These are phyloP conservation scores for Glossophaga mutica DNA, from an alignment of 2,797 vertebrate genomes.

Conservation along the genomic window DNA sequence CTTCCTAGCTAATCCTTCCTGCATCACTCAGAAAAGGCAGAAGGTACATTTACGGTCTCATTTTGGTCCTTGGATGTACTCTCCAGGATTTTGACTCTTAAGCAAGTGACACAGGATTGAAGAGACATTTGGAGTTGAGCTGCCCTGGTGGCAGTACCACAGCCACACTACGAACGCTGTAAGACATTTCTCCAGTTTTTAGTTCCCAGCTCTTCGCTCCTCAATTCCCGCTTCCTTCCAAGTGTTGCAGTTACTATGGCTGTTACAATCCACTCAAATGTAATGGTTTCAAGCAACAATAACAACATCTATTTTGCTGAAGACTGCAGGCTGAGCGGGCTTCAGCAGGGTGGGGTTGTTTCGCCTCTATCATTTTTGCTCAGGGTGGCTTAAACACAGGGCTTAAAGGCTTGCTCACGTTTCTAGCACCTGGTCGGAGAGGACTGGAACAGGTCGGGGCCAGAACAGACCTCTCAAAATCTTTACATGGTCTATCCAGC, in stretches of 20 bases:
- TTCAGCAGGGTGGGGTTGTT: neutral
- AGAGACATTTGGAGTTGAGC: neutral
- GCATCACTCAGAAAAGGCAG: neutral
- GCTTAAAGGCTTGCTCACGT: neutral
- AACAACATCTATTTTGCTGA: neutral
- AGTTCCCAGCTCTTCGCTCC: neutral
- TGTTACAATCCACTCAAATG: neutral
- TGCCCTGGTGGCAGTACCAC: neutral
- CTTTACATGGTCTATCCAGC: neutral
- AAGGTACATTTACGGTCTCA: neutral
- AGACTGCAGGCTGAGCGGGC: neutral
- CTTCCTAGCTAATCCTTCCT: neutral
- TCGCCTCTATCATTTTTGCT: neutral
- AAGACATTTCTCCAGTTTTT: neutral
- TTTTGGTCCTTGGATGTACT: neutral
- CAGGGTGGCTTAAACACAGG: neutral
- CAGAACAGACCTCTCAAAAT: neutral
- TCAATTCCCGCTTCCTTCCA: neutral
- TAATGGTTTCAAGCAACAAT: neutral
- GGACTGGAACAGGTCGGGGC: neutral
- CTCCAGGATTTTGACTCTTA: neutral
- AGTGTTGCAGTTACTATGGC: neutral
- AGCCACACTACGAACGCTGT: neutral
- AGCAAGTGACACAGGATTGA: neutral
- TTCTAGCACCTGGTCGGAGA: neutral